Evolutionary conservation across 1,140 invertebrate species (phyloP).

Genomic region (Dolichoris vasculosae): DNA sequence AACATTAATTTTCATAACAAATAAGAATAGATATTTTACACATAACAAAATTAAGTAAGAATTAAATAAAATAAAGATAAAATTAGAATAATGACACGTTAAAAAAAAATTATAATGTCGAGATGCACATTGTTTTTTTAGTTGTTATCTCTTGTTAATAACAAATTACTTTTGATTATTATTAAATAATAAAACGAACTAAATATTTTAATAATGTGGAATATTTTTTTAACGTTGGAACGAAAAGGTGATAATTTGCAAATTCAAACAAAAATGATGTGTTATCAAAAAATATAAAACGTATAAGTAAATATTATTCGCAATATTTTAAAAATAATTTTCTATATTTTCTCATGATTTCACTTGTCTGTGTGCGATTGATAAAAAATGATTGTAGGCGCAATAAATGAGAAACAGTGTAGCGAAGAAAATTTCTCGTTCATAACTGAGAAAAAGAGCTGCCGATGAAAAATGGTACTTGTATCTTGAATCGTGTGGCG

Average conservation of each 20-base stretch:
- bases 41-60: constrained; percentile 47
- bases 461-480: constrained; percentile 44
- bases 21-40: constrained; percentile 46
- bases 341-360: constrained; percentile 39
- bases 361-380: constrained; percentile 49
- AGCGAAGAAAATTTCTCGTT: constrained; percentile 12
- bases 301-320: background rate
- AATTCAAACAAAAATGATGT: constrained; percentile 8
- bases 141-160: background rate
- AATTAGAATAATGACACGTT: background rate
- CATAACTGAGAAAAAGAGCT: constrained; percentile 40
- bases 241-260: background rate
- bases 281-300: background rate
- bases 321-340: constrained; percentile 13
- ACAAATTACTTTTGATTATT: constrained; percentile 42
- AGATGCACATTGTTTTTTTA: background rate
- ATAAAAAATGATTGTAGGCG: constrained; percentile 36
- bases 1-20: constrained; percentile 43
- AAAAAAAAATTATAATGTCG: background rate
- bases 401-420: constrained; percentile 39
- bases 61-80: constrained; percentile 46
- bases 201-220: background rate
- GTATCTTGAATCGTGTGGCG: constrained; percentile 40
- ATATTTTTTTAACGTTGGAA: background rate
- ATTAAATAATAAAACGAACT: constrained; percentile 21